These are phyloP conservation scores for Apodemus speciosus DNA, from an alignment of 2,113 vertebrate genomes.

Conservation along the genomic window DNA sequence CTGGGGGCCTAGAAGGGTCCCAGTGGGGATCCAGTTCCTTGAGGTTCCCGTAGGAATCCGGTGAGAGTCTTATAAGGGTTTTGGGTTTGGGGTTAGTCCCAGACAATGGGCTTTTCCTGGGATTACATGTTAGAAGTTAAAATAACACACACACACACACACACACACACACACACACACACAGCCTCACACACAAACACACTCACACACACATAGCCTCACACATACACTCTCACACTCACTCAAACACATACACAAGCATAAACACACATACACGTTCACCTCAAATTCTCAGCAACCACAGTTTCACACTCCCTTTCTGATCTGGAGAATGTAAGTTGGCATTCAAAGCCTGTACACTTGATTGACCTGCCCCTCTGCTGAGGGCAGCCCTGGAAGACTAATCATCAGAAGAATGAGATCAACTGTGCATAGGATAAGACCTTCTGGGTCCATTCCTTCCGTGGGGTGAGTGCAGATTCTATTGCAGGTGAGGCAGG, in stretches of 20 bases:
- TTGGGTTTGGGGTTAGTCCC: background rate
- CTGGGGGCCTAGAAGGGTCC: background rate
- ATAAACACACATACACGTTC: background rate
- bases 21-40: background rate
- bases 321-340: background rate
- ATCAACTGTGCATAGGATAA: background rate
- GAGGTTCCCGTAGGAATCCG: background rate
- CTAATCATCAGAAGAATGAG: accelerated
- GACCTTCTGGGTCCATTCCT: background rate
- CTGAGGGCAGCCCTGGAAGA: background rate
- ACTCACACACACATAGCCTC: background rate
- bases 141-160: background rate
- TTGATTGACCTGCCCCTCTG: background rate
- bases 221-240: background rate
- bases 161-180: background rate
- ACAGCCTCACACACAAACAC: background rate
- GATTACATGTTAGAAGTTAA: background rate
- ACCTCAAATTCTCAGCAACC: background rate
- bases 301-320: too few relatives aligned
- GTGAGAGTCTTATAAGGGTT: background rate
- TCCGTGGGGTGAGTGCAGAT: background rate
- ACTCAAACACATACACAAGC: background rate
- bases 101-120: accelerated
- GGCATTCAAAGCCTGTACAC: background rate
- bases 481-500: background rate